phyloP scores from a whole-genome alignment of 1,140 invertebrate species.

The Drusus annulatus region DNA sequence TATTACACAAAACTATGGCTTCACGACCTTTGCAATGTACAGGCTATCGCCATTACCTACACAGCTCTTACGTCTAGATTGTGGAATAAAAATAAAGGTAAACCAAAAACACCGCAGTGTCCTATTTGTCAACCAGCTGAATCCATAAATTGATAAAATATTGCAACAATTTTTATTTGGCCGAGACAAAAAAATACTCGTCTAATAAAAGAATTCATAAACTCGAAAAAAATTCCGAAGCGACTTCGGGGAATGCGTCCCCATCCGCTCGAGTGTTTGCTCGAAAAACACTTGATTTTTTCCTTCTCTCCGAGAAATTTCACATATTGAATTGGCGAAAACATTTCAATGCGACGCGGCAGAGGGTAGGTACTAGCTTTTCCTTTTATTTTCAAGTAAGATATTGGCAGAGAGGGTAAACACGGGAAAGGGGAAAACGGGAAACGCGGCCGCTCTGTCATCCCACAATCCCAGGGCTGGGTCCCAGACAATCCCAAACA shows the following conservation, averaged over 20 bases:
- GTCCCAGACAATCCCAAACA: not conserved
- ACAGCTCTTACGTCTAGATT: too few relatives aligned
- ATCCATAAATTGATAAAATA: too few relatives aligned
- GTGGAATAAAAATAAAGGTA: too few relatives aligned
- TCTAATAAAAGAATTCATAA: too few relatives aligned
- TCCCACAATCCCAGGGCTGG: not conserved
- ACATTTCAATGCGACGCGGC: conserved; percentile 35
- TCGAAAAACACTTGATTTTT: conserved; percentile 22
- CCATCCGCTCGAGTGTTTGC: conserved; percentile 19
- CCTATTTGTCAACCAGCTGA: too few relatives aligned
- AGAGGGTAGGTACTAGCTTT: not conserved
- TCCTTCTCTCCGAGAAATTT: conserved; percentile 9
- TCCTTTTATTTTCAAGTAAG: conserved; percentile 23
- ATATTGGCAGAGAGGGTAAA: conserved; percentile 36
- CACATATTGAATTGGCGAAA: conserved; percentile 41
- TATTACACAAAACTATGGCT: too few relatives aligned
- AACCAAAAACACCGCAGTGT: too few relatives aligned
- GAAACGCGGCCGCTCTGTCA: conserved; percentile 14
- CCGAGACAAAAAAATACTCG: too few relatives aligned
- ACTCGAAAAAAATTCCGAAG: not conserved
- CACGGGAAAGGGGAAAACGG: not conserved
- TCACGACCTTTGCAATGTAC: too few relatives aligned
- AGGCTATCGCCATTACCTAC: too few relatives aligned
- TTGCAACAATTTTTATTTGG: too few relatives aligned
- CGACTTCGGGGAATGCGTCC: not conserved